phyloP scores from a whole-genome alignment of 2,888 invertebrate genomes.

The Rhagium mordax region DNA sequence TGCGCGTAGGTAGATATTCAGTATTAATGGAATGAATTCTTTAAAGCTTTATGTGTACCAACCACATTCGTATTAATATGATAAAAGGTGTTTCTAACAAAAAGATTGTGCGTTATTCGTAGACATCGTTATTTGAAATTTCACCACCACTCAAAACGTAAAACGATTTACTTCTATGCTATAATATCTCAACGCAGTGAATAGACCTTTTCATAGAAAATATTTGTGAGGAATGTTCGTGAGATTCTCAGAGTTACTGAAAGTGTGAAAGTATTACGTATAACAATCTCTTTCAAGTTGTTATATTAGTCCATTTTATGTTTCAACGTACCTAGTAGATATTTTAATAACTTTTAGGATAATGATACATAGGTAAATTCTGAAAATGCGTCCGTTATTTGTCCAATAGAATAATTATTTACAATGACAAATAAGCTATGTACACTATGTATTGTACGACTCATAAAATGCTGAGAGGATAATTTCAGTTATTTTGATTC shows the following conservation, averaged over 20 bases:
- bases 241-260: not conserved
- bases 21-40: not conserved
- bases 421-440: too few species aligned
- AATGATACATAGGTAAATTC: too few species aligned
- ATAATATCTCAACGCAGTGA: constrained; percentile 7
- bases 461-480: too few species aligned
- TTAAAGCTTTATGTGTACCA: not conserved
- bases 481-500: too few species aligned
- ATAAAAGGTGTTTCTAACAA: not conserved
- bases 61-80: not conserved
- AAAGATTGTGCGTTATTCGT: not conserved
- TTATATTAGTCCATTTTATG: not conserved
- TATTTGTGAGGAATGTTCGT: not conserved
- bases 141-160: constrained; percentile 6
- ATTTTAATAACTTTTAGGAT: too few species aligned
- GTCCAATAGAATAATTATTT: too few species aligned
- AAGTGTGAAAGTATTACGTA: constrained; percentile 4
- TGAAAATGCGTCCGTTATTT: too few species aligned
- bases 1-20: not conserved
- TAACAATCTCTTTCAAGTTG: constrained; percentile 6
- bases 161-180: not conserved
- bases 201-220: constrained; percentile 11
- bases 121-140: constrained; percentile 17
- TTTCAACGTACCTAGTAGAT: not conserved
- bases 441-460: too few species aligned